Evolutionary conservation across 2,797 vertebrate species (phyloP), one percentile per base, ranked within the genome.

Genomic region (Otolemur crassicaudatus): DNA sequence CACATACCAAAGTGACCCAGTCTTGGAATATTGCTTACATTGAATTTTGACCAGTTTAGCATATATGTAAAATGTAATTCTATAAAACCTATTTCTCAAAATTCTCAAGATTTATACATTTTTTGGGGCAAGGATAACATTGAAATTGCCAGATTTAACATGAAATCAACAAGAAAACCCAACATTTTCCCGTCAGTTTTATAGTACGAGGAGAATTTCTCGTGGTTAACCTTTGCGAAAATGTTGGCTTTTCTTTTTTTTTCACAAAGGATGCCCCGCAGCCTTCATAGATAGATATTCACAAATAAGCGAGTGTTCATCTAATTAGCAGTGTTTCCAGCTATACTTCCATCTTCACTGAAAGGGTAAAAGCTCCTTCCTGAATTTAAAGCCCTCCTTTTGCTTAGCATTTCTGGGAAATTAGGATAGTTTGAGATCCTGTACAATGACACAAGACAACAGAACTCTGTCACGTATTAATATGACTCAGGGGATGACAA

Each of bases 381-480:
- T 90, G 67, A 87, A 72, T 67, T 87, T 87, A 77, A 82, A 91
- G 29, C 3, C 29, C 14, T 90, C 20, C 25, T 58, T 93, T 93
- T 53, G 65, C 37, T 95, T 34, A 70, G 72, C 58, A 77, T 91
- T 96, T 96, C 90, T 96, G 93, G 91, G 83, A 96, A 95, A 88
- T 93, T 80, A 60, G 80, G 90, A 94, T 37, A 72, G 29, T 93
- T 93, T 93, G 84, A 94, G 90, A 97, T 90, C 82, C 73, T 95
- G 91, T 82, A 34, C 85, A 87, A 92, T 80, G 58, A 87, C 89
- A 82, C 37, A 53, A 84, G 70, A 97, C 95, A 97, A 96, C 95
- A 80, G 89, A 85, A 90, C 40, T 63, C 87, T 96, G 95, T 97
- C 96, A 94, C 3, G 1, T 75, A 94, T 46, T 82, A 95, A 86